A percentile compares a stretch with the other conserved stretches of the same genome.
These are phyloP conservation scores for Gonioctena quinquepunctata DNA, from an alignment of 1,140 invertebrate genomes.

Conservation along the genomic window DNA sequence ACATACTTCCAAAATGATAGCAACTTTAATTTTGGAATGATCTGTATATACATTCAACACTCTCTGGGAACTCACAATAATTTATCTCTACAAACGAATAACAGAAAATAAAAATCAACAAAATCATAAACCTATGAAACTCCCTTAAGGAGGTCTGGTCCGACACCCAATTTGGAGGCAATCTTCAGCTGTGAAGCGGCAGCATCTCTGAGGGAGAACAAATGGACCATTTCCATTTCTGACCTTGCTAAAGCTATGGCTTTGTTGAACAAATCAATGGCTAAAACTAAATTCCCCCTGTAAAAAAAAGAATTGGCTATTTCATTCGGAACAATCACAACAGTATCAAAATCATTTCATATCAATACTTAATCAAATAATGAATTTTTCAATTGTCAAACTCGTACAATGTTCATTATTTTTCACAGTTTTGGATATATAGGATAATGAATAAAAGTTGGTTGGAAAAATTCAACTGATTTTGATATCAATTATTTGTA, in stretches of 20 bases:
- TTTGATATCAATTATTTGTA: no score
- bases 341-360: no score
- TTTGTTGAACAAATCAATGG: constrained; percentile 85
- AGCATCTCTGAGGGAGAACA: constrained; percentile 83
- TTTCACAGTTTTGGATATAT: no score
- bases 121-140: constrained; percentile 3
- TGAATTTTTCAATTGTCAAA: no score
- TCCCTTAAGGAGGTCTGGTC: constrained; percentile 29
- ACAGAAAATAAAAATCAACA: not conserved
- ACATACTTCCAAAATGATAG: no score
- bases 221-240: constrained; percentile 83
- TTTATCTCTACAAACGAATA: not conserved
- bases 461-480: no score
- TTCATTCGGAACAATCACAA: no score
- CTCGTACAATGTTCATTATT: no score
- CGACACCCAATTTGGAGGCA: constrained; percentile 72
- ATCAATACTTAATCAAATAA: no score
- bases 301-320: constrained; percentile 51
- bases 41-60: constrained; percentile 14
- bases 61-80: not conserved
- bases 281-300: constrained; percentile 81
- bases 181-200: constrained; percentile 84
- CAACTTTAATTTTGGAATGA: constrained; percentile 23
- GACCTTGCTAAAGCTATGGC: constrained; percentile 85
- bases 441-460: no score